A percentile compares a stretch with the other conserved stretches of the same genome.
Evolutionary conservation across 2,888 invertebrate species (phyloP).

Genomic region (Boloria euphrosyne): DNA sequence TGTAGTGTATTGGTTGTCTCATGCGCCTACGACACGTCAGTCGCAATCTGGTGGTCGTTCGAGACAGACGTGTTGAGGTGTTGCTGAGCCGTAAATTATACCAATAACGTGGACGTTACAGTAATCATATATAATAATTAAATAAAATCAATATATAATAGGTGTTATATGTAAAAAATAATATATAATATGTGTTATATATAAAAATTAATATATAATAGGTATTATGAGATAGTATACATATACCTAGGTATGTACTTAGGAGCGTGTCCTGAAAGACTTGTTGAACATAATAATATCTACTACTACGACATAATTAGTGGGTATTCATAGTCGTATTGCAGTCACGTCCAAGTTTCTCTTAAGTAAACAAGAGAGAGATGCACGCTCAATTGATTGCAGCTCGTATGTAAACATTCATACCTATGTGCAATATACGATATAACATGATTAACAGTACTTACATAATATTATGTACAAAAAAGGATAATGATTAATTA

Average conservation of each 20-base stretch:
- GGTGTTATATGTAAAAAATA: no score
- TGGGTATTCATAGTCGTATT: slow-evolving; percentile 39
- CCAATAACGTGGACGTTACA: no score
- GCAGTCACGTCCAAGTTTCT: slow-evolving; percentile 42
- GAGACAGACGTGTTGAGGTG: no score
- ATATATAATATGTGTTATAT: no score
- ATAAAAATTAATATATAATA: no score
- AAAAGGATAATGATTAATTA: background rate
- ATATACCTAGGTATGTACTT: background rate
- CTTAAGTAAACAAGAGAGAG: slow-evolving; percentile 45
- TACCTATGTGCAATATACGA: slow-evolving; percentile 26
- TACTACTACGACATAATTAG: slow-evolving; percentile 30
- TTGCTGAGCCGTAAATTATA: no score
- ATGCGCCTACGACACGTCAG: no score
- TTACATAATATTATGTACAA: slow-evolving; percentile 7
- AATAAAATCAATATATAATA: no score
- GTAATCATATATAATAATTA: no score
- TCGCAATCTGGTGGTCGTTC: no score
- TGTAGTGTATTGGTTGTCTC: no score
- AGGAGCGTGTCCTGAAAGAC: background rate
- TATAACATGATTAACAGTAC: slow-evolving; percentile 9
- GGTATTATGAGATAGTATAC: background rate
- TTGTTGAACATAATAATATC: slow-evolving; percentile 17
- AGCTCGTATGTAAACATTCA: slow-evolving; percentile 49
- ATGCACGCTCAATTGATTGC: slow-evolving; percentile 55